Evolutionary conservation across 2,113 vertebrate genomes (phyloP), one percentile per base, ranked within the genome.

Genomic region (Phalacrocorax brasilianus): DNA sequence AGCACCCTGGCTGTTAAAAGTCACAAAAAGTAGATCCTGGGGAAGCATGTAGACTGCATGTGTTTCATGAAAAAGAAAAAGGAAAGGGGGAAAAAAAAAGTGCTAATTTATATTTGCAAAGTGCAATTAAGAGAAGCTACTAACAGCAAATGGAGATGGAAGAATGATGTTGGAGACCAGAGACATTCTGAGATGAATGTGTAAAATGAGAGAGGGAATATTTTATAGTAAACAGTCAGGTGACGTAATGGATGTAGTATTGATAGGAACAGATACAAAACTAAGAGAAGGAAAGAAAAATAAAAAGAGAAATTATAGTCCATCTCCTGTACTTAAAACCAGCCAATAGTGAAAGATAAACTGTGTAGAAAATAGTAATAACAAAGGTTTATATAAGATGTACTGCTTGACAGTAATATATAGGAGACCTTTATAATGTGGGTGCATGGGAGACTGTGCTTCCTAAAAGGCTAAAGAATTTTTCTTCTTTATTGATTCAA

Each of bases 81-180:
- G 4, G 6, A 27, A 49, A 30, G 5, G 5, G 7, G 4, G 3
- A 5, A 20, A n/a, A 12, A 12, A 16, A 13, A 35, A 18, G 14
- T 27, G 8, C 32, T 79, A 2, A 5, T 68, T 93, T 93, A 56
- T 6, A 45, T 72, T 79, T 58, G 4, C n/a, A 88, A 83, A 90
- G 62, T 59, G 6, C 27, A 83, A 40, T 49, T 85, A 53, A 73
- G 17, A 6, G 35, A 88, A 70, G 5, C 2, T 90, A 14, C 4
- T 45, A 49, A 58, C 3, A 85, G 14, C 3, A 90, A 85, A 73
- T 70, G 30, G 44, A 80, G 11, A 50, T 49, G 38, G 32, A 88
- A 83, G 14, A 65, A 11, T 62, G 35, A 61, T 52, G 6, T 4
- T 85, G 52, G 22, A 58, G 40, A 61, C 27, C 12, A 40, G 30